Conservation (phyloP, 2,888 invertebrate species). For the Drosophila antonietae region DNA sequence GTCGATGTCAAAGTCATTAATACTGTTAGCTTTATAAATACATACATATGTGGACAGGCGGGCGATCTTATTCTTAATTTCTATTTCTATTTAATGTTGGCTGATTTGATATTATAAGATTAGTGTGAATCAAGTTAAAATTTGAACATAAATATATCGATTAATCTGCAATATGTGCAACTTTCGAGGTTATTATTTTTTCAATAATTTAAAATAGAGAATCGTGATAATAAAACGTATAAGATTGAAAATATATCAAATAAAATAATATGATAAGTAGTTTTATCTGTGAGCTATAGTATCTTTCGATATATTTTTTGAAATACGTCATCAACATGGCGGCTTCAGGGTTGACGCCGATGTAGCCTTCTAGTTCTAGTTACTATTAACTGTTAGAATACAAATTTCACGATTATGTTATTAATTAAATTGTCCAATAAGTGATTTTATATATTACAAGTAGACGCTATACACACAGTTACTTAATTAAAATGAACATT, state of each 20-base stretch:
- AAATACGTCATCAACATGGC: constrained; percentile 49
- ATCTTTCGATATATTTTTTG: constrained; percentile 23
- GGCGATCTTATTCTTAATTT: not conserved
- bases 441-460: constrained; percentile 6
- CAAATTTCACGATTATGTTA: not conserved
- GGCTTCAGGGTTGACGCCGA: constrained; percentile 4
- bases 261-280: not conserved
- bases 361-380: constrained; percentile 22
- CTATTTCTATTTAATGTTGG: too few relatives aligned
- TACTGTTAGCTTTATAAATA: not conserved
- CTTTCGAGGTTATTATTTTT: not conserved
- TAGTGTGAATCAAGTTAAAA: too few relatives aligned
- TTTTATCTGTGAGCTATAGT: too few relatives aligned
- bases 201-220: not conserved
- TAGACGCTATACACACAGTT: constrained; percentile 17
- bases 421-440: not conserved
- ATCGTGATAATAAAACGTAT: not conserved
- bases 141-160: constrained; percentile 4
- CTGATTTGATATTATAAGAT: not conserved
- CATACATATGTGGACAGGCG: not conserved
- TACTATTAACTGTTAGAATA: constrained; percentile 9
- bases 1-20: not conserved
- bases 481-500: constrained; percentile 71
- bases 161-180: not conserved
- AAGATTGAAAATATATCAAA: not conserved